These are phyloP conservation scores for Papilio xuthus DNA, from an alignment of 1,140 invertebrate genomes.

Conservation along the genomic window DNA sequence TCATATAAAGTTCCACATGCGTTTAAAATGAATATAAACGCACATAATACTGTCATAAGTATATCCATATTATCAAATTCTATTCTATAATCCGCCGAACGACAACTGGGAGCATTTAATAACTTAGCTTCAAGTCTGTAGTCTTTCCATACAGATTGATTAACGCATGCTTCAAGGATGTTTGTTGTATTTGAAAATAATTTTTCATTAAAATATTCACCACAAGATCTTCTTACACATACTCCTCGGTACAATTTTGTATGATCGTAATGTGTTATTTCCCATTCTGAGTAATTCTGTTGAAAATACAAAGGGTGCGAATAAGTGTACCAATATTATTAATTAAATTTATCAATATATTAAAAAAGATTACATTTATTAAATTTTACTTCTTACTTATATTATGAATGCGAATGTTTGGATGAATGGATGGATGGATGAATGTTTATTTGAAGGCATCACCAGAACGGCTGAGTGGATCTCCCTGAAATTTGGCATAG, in stretches of 20 bases:
- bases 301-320: background rate
- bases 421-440: no score
- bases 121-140: conserved; percentile 49
- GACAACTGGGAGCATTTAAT: conserved; percentile 42
- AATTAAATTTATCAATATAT: no score
- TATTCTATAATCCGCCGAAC: conserved; percentile 36
- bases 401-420: no score
- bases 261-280: conserved; percentile 20
- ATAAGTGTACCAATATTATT: background rate
- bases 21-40: conserved; percentile 46
- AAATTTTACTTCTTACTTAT: no score
- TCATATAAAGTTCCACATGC: conserved; percentile 51
- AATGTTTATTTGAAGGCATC: no score
- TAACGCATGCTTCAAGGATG: conserved; percentile 50
- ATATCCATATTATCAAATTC: conserved; percentile 46
- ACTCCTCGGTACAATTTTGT: conserved; percentile 17
- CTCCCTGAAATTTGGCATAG: no score
- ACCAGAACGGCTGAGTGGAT: no score
- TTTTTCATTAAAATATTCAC: background rate
- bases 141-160: conserved; percentile 49
- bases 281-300: conserved; percentile 33
- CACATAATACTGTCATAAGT: conserved; percentile 42
- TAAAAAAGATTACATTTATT: no score
- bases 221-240: conserved; percentile 29
- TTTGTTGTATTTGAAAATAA: conserved; percentile 34